These are phyloP conservation scores for human DNA, from an alignment of 2,113 vertebrate species.

Conservation along the genomic window GRCh38 chr12:79117001-79117500, in stretches of 20 bases:
- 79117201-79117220: slow-evolving; percentile 50
- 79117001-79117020: neutral
- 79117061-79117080: neutral
- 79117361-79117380: slow-evolving; percentile 74
- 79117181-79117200: slow-evolving; percentile 34
- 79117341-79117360: slow-evolving; percentile 50
- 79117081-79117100: neutral
- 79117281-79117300: slow-evolving; percentile 53
- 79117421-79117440: slow-evolving; percentile 65
- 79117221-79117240: slow-evolving; percentile 40
- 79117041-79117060: slow-evolving; percentile 9
- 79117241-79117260: slow-evolving; percentile 38
- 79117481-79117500: slow-evolving; percentile 31
- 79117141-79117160: slow-evolving; percentile 51
- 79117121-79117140: slow-evolving; percentile 19
- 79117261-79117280: slow-evolving; percentile 42
- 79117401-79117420: slow-evolving; percentile 62
- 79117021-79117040: neutral
- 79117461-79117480: slow-evolving; percentile 11
- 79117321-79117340: slow-evolving; percentile 53
- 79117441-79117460: slow-evolving; percentile 56
- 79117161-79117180: slow-evolving; percentile 52
- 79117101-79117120: slow-evolving; percentile 13
- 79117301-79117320: slow-evolving; percentile 61
- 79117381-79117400: slow-evolving; percentile 76